Conservation (phyloP, 2,113 vertebrate species). For the Rhodinocichla rosea region DNA sequence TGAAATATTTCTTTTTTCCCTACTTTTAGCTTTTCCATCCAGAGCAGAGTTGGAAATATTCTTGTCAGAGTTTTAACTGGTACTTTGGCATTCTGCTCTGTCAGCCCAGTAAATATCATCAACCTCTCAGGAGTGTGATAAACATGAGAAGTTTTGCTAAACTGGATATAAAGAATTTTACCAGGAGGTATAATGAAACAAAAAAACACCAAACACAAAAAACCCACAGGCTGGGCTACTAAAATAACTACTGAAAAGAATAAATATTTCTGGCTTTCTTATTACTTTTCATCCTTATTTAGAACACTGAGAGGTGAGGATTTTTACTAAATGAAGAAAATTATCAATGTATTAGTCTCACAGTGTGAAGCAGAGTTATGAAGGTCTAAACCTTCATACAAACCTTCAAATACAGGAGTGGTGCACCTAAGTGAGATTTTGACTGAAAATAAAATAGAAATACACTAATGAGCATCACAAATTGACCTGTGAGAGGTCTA, state of each 20-base stretch:
- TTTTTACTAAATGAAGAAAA: not conserved
- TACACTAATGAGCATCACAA: not conserved
- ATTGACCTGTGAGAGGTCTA: not conserved
- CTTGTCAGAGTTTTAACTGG: not conserved
- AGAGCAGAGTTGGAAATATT: not conserved
- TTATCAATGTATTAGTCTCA: not conserved
- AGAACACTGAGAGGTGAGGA: not conserved
- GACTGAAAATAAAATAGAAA: not conserved
- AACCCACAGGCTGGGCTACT: fast-evolving
- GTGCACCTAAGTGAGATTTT: not conserved
- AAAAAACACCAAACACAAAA: not conserved
- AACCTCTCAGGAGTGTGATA: not conserved
- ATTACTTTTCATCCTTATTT: not conserved
- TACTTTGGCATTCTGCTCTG: not conserved
- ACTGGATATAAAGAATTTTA: not conserved
- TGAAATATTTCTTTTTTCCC: not conserved
- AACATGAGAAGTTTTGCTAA: not conserved
- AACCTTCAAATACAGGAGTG: not conserved
- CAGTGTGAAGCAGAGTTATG: not conserved
- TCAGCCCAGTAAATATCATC: not conserved
- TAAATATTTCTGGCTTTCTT: not conserved
- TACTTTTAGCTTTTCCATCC: not conserved
- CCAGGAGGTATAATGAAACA: not conserved
- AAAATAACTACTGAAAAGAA: not conserved
- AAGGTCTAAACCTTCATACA: not conserved